Percentiles rank a stretch among this genome's conserved stretches.
Evolutionary conservation across 2,888 invertebrate genomes (phyloP).

Genomic region (Helicoverpa assulta): DNA sequence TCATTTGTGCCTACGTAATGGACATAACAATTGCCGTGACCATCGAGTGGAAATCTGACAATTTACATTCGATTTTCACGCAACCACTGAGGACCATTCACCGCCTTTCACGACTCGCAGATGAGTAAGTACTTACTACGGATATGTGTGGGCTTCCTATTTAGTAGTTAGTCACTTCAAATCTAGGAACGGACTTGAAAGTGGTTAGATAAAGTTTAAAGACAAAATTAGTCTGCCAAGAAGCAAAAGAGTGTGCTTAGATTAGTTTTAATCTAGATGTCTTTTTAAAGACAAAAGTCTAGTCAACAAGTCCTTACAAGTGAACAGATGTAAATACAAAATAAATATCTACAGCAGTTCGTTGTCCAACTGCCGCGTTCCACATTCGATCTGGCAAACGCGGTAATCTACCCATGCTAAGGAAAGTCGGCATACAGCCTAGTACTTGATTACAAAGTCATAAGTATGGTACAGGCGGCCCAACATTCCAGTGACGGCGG

Average conservation of each 20-base stretch:
- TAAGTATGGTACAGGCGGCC: slow-evolving; percentile 21
- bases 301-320: too few relatives aligned
- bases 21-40: slow-evolving; percentile 53
- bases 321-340: too few relatives aligned
- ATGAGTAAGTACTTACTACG: slow-evolving; percentile 55
- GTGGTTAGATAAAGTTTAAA: background rate
- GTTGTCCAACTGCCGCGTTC: background rate
- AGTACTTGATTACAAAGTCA: slow-evolving; percentile 15
- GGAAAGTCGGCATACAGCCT: slow-evolving; percentile 27
- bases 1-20: slow-evolving; percentile 52
- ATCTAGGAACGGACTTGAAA: slow-evolving; percentile 9
- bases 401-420: slow-evolving; percentile 12
- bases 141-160: slow-evolving; percentile 31
- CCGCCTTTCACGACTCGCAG: slow-evolving; percentile 49
- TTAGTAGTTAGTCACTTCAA: slow-evolving; percentile 18
- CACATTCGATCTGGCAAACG: slow-evolving; percentile 9
- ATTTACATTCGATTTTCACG: slow-evolving; percentile 67
- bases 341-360: too few relatives aligned
- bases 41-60: slow-evolving; percentile 65
- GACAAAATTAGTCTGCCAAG: too few relatives aligned
- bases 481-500: slow-evolving; percentile 47
- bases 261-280: too few relatives aligned
- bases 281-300: too few relatives aligned
- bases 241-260: too few relatives aligned
- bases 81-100: slow-evolving; percentile 48